phyloP scores from a whole-genome alignment of 2,888 invertebrate genomes.

The Mythimna loreyi region DNA sequence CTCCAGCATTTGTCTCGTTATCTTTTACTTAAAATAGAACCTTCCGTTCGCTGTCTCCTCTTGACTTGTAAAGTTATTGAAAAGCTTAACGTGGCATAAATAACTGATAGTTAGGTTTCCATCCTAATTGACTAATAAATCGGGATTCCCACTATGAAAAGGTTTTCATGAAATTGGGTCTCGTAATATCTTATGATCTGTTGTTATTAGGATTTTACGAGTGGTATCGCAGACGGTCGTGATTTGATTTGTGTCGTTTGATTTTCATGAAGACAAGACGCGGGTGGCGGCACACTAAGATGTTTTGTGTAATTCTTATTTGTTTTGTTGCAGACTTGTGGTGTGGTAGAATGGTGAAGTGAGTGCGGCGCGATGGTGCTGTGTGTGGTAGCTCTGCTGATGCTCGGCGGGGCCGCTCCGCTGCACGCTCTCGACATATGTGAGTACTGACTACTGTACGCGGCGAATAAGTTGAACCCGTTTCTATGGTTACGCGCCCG shows the following conservation, averaged over 20 bases:
- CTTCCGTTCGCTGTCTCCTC: not conserved
- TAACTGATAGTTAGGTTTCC: slow-evolving; percentile 25
- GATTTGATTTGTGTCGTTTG: slow-evolving; percentile 40
- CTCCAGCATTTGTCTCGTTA: slow-evolving; percentile 35
- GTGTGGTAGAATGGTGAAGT: slow-evolving; percentile 84
- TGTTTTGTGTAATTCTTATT: slow-evolving; percentile 8
- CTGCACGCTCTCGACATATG: slow-evolving; percentile 83
- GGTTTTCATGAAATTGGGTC: slow-evolving; percentile 12
- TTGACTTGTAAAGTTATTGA: slow-evolving; percentile 22
- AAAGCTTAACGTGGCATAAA: slow-evolving; percentile 9
- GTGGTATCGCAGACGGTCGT: not conserved
- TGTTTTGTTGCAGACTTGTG: slow-evolving; percentile 73
- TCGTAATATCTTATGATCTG: slow-evolving; percentile 11
- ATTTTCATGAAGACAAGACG: slow-evolving; percentile 1
- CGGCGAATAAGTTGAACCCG: too few species aligned
- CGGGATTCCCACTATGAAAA: slow-evolving; percentile 4
- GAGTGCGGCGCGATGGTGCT: slow-evolving; percentile 81
- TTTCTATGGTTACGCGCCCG: too few species aligned
- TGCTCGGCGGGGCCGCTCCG: slow-evolving; percentile 75
- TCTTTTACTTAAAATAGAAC: slow-evolving; percentile 39
- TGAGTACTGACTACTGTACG: slow-evolving; percentile 80
- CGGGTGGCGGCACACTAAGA: too few species aligned
- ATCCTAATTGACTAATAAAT: slow-evolving; percentile 25
- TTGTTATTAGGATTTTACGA: slow-evolving; percentile 33
- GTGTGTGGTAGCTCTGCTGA: slow-evolving; percentile 78